Evolutionary conservation across 2,888 invertebrate genomes (phyloP).

Genomic region (Campoletis raptor): DNA sequence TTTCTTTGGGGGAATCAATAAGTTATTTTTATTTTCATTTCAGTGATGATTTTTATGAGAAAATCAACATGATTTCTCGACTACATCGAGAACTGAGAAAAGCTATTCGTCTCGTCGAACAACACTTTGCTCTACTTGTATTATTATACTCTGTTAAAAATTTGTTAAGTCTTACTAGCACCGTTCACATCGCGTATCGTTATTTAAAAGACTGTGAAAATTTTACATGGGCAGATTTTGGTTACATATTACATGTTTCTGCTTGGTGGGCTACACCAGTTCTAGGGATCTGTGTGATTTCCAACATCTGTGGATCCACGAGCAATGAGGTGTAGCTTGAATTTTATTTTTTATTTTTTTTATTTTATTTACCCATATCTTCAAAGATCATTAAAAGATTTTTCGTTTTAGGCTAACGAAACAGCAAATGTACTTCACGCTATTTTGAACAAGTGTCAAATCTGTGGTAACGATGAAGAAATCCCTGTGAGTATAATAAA

Average conservation of each 20-base stretch:
- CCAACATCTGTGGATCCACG: slow-evolving; percentile 45
- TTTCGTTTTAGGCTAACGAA: slow-evolving; percentile 48
- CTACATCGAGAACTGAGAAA: slow-evolving; percentile 50
- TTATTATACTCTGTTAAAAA: slow-evolving; percentile 2
- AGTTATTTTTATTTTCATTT: neutral
- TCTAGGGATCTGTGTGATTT: neutral
- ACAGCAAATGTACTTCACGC: slow-evolving; percentile 39
- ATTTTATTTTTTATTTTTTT: neutral
- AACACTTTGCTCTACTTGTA: slow-evolving; percentile 37
- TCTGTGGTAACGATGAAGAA: neutral
- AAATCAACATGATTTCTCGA: slow-evolving; percentile 12
- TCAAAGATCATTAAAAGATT: neutral
- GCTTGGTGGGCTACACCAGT: neutral
- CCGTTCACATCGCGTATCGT: neutral
- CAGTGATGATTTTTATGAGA: neutral
- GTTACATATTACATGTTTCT: neutral
- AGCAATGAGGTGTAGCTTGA: slow-evolving; percentile 33
- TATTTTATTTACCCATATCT: too few species aligned
- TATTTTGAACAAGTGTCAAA: slow-evolving; percentile 12
- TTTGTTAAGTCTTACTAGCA: neutral
- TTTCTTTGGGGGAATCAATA: neutral
- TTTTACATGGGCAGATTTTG: neutral
- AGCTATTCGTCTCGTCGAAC: slow-evolving; percentile 1
- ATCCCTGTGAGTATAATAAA: slow-evolving; percentile 15
- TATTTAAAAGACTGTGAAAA: neutral